Conservation (phyloP, 1,140 invertebrate genomes). For the Paralvinella palmiformis region DNA sequence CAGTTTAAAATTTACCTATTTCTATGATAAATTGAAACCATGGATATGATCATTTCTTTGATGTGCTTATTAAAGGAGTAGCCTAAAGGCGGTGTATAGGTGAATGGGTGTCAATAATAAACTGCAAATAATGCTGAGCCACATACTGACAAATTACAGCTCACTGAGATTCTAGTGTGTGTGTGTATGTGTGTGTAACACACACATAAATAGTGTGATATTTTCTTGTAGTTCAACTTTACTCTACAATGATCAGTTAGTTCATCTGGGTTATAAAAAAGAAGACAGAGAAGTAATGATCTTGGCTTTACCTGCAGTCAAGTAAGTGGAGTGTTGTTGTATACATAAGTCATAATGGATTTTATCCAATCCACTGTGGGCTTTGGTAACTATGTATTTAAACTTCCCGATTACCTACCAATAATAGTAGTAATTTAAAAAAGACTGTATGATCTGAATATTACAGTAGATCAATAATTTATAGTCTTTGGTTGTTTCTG, state of each 20-base stretch:
- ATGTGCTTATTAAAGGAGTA: not conserved
- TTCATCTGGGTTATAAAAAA: constrained; percentile 35
- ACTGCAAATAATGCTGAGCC: not conserved
- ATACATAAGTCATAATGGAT: no score
- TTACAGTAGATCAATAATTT: not conserved
- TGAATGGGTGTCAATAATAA: not conserved
- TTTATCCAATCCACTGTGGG: no score
- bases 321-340: constrained; percentile 32
- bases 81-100: not conserved
- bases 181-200: not conserved
- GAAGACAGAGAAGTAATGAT: constrained; percentile 37
- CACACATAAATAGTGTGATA: not conserved
- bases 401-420: no score
- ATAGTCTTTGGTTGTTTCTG: not conserved
- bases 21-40: not conserved
- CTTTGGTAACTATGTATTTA: no score
- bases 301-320: constrained; percentile 33
- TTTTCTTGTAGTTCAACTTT: constrained; percentile 32
- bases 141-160: not conserved
- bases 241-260: constrained; percentile 26
- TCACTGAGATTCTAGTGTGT: not conserved
- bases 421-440: not conserved
- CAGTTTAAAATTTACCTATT: not conserved
- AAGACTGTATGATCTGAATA: not conserved
- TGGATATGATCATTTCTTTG: not conserved